Base-by-base conservation (phyloP, 2,888 invertebrate genomes). In the Hetaerina titia region DNA sequence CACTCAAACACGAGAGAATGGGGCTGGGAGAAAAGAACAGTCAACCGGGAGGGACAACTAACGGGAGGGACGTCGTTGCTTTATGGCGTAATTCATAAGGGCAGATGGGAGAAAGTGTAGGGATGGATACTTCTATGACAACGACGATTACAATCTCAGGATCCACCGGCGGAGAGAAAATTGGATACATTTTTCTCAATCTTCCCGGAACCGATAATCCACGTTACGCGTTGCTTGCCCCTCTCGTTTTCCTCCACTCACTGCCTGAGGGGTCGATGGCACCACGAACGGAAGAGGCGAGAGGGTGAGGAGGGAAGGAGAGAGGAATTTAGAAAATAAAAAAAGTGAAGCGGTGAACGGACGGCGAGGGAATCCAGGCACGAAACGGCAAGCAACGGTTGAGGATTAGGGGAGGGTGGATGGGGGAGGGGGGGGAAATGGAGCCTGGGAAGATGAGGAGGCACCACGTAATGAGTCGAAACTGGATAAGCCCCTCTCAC, bases 131-230 rank as follows among this genome's bases (percentile, higher is more conserved):
- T 69, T 60, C n/a, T n/a, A 22, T 6, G 69, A n/a, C 69, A 22
- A 22, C 6, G 63, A 63, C 63, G 69, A 22, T 60, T 22, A 22
- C 69, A 9, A n/a, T n/a, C 7, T 22, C 69, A 1, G 69, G 22
- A n/a, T n/a, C n/a, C n/a, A n/a, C 22, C 69, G 8, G 17, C 69
- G 8, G 60, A 11, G 60, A 17, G 60, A 60, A 60, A 60, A 60
- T 60, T 60, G 60, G 60, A 60, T 22, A 22, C 69, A 22, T 17
- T 22, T n/a, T 69, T 69, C 69, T n/a, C 69, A n/a, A n/a, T 22
- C 69, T 69, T 69, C 69, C 69, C 69, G 69, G 69, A 69, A 69
- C 22, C 22, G 69, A 69, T 69, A 69, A 69, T 69, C n/a, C 69
- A n/a, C 69, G 7, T n/a, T n/a, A n/a, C 22, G 69, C 69, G 45